These are phyloP conservation scores for Fragum fragum DNA, from an alignment of 2,888 invertebrate genomes.

Conservation along the genomic window DNA sequence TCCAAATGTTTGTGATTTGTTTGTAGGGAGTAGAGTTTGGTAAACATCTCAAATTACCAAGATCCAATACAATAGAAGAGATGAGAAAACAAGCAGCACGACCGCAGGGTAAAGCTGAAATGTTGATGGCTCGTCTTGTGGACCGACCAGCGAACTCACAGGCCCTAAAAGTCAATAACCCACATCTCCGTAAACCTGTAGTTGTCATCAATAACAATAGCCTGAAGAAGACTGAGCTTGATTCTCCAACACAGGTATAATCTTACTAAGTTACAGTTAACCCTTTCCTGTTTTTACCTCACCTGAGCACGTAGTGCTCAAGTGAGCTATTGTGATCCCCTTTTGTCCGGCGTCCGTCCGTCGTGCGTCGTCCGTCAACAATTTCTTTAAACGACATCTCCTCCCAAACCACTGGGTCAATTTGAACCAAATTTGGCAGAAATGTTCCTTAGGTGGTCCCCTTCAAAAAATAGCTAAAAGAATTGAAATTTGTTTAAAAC, in stretches of 20 bases:
- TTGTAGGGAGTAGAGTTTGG: conserved; percentile 14
- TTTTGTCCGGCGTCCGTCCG: too few relatives aligned
- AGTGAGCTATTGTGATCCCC: too few relatives aligned
- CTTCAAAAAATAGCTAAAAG: too few relatives aligned
- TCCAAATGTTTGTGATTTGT: too few relatives aligned
- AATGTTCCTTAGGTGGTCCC: too few relatives aligned
- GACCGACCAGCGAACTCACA: conserved; percentile 79
- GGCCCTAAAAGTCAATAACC: conserved; percentile 59
- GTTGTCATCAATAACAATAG: not conserved
- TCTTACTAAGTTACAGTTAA: not conserved
- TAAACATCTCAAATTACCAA: conserved; percentile 13
- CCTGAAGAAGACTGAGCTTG: conserved; percentile 8
- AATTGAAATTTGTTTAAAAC: too few relatives aligned
- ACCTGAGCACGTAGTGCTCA: too few relatives aligned
- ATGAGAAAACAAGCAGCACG: conserved; percentile 56
- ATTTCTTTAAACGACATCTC: too few relatives aligned
- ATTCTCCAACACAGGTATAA: conserved; percentile 30
- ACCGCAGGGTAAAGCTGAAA: conserved; percentile 65
- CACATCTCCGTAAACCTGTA: conserved; percentile 17
- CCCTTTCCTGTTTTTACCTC: not conserved
- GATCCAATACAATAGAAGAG: conserved; percentile 67
- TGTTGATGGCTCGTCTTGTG: conserved; percentile 77
- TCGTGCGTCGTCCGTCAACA: too few relatives aligned
- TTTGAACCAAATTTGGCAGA: too few relatives aligned
- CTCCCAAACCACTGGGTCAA: too few relatives aligned